Base-by-base conservation (phyloP, 64 coral and sea anemone genomes). In the Astreopora myriophthalma region DNA sequence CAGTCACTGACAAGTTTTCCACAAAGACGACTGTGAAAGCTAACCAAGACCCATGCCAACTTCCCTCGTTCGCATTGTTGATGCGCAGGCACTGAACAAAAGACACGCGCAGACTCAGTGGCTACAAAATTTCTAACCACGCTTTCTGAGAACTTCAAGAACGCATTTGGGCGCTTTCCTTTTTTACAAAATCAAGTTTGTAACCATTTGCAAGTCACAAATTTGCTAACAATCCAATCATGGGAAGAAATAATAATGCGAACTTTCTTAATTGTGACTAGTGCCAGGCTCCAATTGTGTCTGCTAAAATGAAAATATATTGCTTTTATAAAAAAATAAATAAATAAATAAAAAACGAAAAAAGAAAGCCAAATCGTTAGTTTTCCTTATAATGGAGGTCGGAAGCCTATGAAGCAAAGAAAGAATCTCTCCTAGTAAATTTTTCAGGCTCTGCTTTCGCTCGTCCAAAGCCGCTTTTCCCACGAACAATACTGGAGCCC, bases 21-120 rank as follows among this genome's bases (percentile, higher is more conserved):
- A 80, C 34, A 83, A 62, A 33, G 33, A 65, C 34, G 22, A 83
- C 42, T 51, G 27, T 62, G 34, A 64, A 57, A 63, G 52, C 20
- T 19, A 64, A 81, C 61, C 30, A 30, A 38, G 34, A 65, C 23
- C 79, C 79, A 83, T 83, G 78, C 79, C 79, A 83, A 83, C 52
- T 83, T 64, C 28, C 30, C 52, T 64, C 52, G 19, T 3, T 24
- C 55, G 79, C 34, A 83, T 83, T 83, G 79, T 83, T 80, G 79
- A 65, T 83, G 79, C 52, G 52, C 79, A 64, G 76, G 16, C 51
- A 13, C 29, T 24, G 52, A 83, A 83, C 79, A 83, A 83, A 83
- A 55, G 48, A 19, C 52, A 30, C 29, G 79, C 79, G 79, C 79
- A 55, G 79, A 83, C 79, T 83, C 79, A 83, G 79, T 83, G 61